Evolutionary conservation across 2,888 invertebrate genomes (phyloP).

Genomic region (Julus scanicus): DNA sequence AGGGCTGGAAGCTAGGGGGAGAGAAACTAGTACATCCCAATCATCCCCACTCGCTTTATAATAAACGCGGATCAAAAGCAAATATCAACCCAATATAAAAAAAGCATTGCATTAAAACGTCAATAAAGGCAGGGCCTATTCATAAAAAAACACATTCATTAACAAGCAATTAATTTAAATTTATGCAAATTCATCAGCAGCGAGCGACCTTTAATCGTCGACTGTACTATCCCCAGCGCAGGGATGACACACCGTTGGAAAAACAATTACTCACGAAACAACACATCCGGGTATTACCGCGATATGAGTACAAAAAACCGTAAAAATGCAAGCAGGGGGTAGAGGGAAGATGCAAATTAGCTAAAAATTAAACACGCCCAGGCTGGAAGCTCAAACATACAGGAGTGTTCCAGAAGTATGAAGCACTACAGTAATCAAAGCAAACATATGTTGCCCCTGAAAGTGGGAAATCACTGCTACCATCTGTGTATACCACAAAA

Average conservation of each 20-base stretch:
- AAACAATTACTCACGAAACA: slow-evolving; percentile 47
- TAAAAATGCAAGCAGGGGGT: slow-evolving; percentile 4
- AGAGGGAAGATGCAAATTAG: slow-evolving; percentile 40
- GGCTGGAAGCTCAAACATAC: neutral
- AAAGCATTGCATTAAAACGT: slow-evolving; percentile 45
- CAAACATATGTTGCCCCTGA: too few relatives aligned
- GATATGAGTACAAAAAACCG: neutral
- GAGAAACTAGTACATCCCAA: neutral
- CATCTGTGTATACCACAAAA: neutral
- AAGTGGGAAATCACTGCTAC: too few relatives aligned
- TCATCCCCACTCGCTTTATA: neutral
- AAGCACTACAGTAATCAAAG: too few relatives aligned
- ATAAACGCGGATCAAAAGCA: slow-evolving; percentile 24
- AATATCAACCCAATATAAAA: slow-evolving; percentile 21
- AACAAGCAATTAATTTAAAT: slow-evolving; percentile 47
- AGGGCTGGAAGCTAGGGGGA: neutral
- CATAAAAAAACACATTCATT: slow-evolving; percentile 44
- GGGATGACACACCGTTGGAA: slow-evolving; percentile 43
- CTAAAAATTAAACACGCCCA: slow-evolving; percentile 24
- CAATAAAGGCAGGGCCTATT: slow-evolving; percentile 45
- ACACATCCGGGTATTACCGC: slow-evolving; percentile 40
- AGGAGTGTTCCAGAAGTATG: too few relatives aligned
- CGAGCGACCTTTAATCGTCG: slow-evolving; percentile 45
- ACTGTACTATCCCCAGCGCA: slow-evolving; percentile 19
- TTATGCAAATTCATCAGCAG: slow-evolving; percentile 44